Percentiles rank a stretch among this genome's conserved stretches.
Conservation (phyloP, 2,888 invertebrate genomes). For the Disparrhopalites patrizii region DNA sequence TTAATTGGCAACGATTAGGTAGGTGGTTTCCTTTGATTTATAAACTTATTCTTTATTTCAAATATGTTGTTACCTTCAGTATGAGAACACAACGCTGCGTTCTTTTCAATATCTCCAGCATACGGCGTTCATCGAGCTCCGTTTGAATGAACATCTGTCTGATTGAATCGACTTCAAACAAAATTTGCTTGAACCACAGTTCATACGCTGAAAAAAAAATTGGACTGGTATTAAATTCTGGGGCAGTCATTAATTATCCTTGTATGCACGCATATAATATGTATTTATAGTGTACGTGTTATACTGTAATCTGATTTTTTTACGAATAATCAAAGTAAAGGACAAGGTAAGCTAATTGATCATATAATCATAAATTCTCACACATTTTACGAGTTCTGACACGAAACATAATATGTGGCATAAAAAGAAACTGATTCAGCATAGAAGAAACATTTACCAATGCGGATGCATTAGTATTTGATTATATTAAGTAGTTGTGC, state of each 20-base stretch:
- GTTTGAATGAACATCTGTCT: slow-evolving; percentile 68
- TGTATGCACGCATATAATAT: not conserved
- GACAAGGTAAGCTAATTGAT: no score
- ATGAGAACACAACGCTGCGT: slow-evolving; percentile 89
- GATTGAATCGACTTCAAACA: slow-evolving; percentile 93
- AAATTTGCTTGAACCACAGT: slow-evolving; percentile 99
- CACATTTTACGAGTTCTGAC: no score
- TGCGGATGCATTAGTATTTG: no score
- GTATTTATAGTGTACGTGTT: no score
- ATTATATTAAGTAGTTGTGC: no score
- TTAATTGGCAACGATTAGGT: not conserved
- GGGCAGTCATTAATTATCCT: no score
- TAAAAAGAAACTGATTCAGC: no score
- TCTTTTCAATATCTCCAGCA: slow-evolving; percentile 85
- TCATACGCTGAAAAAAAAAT: slow-evolving; percentile 75
- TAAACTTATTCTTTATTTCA: not conserved
- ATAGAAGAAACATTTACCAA: no score
- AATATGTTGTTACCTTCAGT: slow-evolving; percentile 76
- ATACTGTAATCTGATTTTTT: no score
- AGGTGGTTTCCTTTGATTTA: not conserved
- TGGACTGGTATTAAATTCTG: not conserved
- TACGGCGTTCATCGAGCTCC: slow-evolving; percentile 80
- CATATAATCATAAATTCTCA: no score
- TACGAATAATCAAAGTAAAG: no score
- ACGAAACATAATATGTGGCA: no score